These are phyloP conservation scores for Nibea coibor DNA, from an alignment of 2,113 vertebrate species.

Conservation along the genomic window DNA sequence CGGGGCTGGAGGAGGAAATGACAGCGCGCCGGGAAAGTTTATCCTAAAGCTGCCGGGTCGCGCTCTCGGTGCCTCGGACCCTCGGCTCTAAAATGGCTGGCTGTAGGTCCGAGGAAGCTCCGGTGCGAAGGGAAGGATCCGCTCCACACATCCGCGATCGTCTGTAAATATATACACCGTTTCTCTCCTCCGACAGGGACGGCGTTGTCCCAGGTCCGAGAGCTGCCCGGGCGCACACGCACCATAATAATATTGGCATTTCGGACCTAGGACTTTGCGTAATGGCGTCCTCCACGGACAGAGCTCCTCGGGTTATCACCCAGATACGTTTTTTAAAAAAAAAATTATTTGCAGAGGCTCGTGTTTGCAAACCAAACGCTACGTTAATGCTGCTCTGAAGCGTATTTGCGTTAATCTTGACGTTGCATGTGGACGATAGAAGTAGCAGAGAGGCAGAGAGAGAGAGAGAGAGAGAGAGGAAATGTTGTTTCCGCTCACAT, in stretches of 20 bases:
- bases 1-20: constrained; percentile 22
- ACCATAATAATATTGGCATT: constrained; percentile 36
- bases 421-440: constrained; percentile 18
- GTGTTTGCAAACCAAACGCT: constrained; percentile 1
- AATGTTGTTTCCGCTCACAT: constrained; percentile 33
- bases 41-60: constrained; percentile 57
- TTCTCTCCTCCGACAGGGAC: constrained; percentile 16
- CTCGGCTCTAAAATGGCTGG: constrained; percentile 87
- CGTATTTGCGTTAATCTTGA: not conserved
- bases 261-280: constrained; percentile 84
- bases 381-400: not conserved
- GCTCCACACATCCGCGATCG: constrained; percentile 28
- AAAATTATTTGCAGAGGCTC: not conserved
- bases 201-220: constrained; percentile 80
- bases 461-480: not conserved
- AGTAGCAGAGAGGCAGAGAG: not conserved
- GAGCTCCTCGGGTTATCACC: constrained; percentile 47
- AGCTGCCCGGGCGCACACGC: constrained; percentile 61
- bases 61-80: constrained; percentile 83
- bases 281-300: constrained; percentile 83
- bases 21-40: constrained; percentile 78
- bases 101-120: constrained; percentile 83
- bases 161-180: constrained; percentile 41
- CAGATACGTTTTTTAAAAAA: not conserved
- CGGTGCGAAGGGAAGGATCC: constrained; percentile 50